Evolutionary conservation across 2,888 invertebrate genomes (phyloP).

Genomic region (Ectemnius continuus): DNA sequence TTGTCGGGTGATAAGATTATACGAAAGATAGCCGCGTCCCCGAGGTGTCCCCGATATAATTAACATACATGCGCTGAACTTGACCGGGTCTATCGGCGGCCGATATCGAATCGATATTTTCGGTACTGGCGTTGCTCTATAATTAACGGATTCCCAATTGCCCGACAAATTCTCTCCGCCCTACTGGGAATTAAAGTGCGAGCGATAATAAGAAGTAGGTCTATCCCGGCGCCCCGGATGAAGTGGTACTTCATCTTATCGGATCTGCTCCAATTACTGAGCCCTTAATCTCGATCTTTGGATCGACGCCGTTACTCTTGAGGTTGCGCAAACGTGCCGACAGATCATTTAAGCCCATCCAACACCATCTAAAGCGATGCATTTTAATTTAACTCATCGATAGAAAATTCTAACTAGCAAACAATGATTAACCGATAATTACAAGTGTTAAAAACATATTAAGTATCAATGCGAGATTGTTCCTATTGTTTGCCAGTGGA

Average conservation of each 20-base stretch:
- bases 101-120: slow-evolving; percentile 35
- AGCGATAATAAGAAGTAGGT: too few relatives aligned
- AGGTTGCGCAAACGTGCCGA: too few relatives aligned
- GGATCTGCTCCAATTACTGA: too few relatives aligned
- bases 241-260: too few relatives aligned
- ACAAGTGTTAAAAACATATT: slow-evolving; percentile 39
- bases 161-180: slow-evolving; percentile 6
- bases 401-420: too few relatives aligned
- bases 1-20: slow-evolving; percentile 43
- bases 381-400: too few relatives aligned
- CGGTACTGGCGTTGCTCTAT: slow-evolving; percentile 18
- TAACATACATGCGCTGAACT: slow-evolving; percentile 37
- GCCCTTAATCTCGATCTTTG: neutral
- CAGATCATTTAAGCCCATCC: too few relatives aligned
- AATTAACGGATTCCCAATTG: slow-evolving; percentile 20
- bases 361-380: too few relatives aligned
- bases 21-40: slow-evolving; percentile 30
- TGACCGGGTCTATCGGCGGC: slow-evolving; percentile 28
- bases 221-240: too few relatives aligned
- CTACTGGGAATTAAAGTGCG: neutral
- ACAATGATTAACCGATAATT: slow-evolving; percentile 33
- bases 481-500: slow-evolving; percentile 2
- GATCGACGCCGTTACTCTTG: neutral
- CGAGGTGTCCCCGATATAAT: slow-evolving; percentile 16
- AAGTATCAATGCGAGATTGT: slow-evolving; percentile 21